Conservation (phyloP, 2,113 vertebrate species). For the Nibea coibor region DNA sequence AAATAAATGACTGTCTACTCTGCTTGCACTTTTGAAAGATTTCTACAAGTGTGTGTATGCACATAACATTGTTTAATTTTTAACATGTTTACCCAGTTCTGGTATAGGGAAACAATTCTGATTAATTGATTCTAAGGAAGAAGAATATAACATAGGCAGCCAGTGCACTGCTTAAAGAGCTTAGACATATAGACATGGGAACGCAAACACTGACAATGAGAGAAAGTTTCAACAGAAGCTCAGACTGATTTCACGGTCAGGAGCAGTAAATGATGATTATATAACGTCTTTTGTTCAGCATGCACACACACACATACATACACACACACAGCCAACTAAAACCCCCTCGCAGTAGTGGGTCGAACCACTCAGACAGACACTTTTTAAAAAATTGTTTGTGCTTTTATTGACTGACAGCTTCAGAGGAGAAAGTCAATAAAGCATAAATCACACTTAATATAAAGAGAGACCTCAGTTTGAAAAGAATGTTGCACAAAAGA, state of each 20-base stretch:
- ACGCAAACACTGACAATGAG: constrained; percentile 9
- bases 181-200: neutral
- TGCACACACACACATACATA: neutral
- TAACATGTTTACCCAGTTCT: constrained; percentile 4
- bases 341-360: neutral
- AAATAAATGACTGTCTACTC: constrained; percentile 27
- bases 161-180: neutral
- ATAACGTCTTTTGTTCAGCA: constrained; percentile 1
- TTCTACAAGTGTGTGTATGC: constrained; percentile 17
- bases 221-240: too few relatives aligned
- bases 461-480: neutral
- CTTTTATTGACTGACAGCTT: neutral
- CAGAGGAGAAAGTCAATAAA: neutral
- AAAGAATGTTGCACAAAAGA: neutral
- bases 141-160: neutral
- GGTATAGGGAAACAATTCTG: neutral
- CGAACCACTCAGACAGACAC: neutral
- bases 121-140: neutral
- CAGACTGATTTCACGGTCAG: constrained; percentile 2
- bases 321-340: constrained; percentile 1
- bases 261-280: neutral
- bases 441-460: neutral
- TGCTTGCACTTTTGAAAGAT: constrained; percentile 12
- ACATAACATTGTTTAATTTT: constrained; percentile 13
- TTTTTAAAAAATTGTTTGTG: neutral